These are phyloP conservation scores for Mus spretus DNA, from an alignment of 2,797 vertebrate genomes.

Conservation along the genomic window DNA sequence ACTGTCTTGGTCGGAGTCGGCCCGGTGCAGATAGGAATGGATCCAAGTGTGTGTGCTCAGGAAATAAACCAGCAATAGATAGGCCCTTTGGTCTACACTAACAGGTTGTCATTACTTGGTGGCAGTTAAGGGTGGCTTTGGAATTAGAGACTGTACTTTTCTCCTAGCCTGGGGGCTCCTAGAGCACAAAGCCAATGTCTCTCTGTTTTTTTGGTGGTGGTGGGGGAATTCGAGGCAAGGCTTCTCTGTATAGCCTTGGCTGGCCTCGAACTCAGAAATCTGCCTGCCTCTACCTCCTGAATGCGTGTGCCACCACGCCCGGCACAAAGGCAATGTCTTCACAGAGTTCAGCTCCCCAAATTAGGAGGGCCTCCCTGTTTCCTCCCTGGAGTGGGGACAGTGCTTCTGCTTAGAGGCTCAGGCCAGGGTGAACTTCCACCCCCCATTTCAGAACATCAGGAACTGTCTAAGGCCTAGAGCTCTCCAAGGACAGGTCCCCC, in stretches of 20 bases:
- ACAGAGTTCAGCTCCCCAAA: not conserved
- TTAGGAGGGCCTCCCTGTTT: not conserved
- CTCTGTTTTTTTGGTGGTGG: too few species aligned
- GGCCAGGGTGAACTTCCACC: not conserved
- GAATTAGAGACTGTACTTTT: not conserved
- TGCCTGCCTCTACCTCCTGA: too few species aligned
- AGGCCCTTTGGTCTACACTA: rapidly evolving
- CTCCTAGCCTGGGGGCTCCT: too few species aligned
- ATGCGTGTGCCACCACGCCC: too few species aligned
- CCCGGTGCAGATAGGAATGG: conserved; percentile 93
- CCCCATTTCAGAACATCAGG: not conserved
- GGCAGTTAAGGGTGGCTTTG: not conserved
- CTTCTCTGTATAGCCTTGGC: too few species aligned
- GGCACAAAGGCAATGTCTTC: not conserved
- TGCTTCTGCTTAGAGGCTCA: not conserved
- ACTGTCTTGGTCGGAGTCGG: conserved; percentile 96
- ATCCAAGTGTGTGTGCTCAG: conserved; percentile 95
- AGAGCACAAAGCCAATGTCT: not conserved
- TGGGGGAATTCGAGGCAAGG: too few species aligned
- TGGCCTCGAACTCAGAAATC: too few species aligned
- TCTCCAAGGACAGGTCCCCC: not conserved
- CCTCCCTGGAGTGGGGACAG: not conserved
- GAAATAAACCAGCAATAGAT: conserved; percentile 73
- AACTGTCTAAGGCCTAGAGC: rapidly evolving
- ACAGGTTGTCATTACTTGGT: not conserved